These are phyloP conservation scores for Enteromius thamalakanensis DNA, from an alignment of 2,797 vertebrate species.

Conservation along the genomic window DNA sequence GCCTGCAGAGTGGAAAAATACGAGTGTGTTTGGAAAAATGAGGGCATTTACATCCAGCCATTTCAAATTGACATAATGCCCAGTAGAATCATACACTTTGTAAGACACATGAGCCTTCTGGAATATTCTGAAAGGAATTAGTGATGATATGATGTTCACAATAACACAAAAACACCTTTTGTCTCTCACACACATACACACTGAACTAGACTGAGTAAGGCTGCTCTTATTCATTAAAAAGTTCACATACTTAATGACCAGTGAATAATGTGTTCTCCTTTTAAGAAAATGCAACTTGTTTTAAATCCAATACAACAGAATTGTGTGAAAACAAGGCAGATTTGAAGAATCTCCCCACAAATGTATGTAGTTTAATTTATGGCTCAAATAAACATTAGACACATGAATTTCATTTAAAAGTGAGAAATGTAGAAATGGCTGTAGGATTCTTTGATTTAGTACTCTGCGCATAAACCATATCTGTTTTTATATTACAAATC, in stretches of 20 bases:
- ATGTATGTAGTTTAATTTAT: neutral
- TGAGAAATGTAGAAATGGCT: constrained; percentile 48
- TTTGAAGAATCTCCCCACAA: neutral
- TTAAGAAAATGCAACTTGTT: neutral
- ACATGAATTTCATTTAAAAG: constrained; percentile 14
- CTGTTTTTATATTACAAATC: constrained; percentile 70
- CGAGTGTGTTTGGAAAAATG: neutral
- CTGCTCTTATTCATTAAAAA: neutral
- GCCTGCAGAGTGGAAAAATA: constrained; percentile 33
- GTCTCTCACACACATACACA: neutral
- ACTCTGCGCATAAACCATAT: constrained; percentile 58
- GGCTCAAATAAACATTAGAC: neutral
- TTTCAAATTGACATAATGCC: constrained; percentile 24
- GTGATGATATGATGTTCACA: constrained; percentile 5
- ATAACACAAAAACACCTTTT: constrained; percentile 5
- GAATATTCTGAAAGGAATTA: constrained; percentile 15
- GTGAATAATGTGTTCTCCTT: neutral
- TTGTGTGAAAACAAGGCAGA: neutral
- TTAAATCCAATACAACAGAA: neutral
- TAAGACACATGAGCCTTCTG: neutral
- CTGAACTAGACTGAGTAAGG: neutral
- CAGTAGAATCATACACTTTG: constrained; percentile 20
- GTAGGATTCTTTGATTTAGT: constrained; percentile 66
- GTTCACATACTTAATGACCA: neutral
- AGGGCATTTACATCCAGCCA: neutral